phyloP scores from a whole-genome alignment of 2,113 vertebrate genomes.

The Thoracochromis brauschi region DNA sequence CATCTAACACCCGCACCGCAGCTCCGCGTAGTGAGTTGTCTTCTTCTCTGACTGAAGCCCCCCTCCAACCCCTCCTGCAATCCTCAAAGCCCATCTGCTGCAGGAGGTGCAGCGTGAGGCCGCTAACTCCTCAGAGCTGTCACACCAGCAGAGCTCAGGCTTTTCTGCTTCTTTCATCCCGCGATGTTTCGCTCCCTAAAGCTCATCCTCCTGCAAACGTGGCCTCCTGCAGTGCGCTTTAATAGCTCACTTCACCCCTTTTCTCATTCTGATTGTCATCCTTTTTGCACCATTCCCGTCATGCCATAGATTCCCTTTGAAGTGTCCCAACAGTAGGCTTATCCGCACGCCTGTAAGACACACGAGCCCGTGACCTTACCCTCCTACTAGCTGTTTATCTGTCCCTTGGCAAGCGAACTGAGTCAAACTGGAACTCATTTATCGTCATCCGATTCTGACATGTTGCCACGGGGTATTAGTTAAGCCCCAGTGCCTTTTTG shows the following conservation, averaged over 20 bases:
- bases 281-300: neutral
- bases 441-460: constrained; percentile 1
- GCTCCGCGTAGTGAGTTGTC: constrained; percentile 54
- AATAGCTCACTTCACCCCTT: neutral
- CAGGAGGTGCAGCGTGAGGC: constrained; percentile 37
- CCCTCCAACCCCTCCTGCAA: neutral
- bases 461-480: neutral
- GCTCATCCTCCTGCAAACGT: neutral
- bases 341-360: neutral
- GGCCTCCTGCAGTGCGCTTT: neutral
- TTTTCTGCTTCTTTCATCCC: constrained; percentile 8
- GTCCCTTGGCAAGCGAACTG: constrained; percentile 14
- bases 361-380: neutral
- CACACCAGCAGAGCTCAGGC: constrained; percentile 1
- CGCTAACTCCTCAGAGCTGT: constrained; percentile 40
- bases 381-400: constrained; percentile 12
- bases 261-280: constrained; percentile 9
- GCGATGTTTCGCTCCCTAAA: constrained; percentile 4
- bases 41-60: constrained; percentile 53
- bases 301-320: neutral
- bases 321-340: neutral
- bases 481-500: neutral
- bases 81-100: constrained; percentile 42
- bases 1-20: constrained; percentile 38
- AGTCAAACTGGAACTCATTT: constrained; percentile 32